Percentiles rank a stretch among this genome's conserved stretches.
Evolutionary conservation across 1,140 invertebrate species (phyloP).

Genomic region (Nomia melanderi): DNA sequence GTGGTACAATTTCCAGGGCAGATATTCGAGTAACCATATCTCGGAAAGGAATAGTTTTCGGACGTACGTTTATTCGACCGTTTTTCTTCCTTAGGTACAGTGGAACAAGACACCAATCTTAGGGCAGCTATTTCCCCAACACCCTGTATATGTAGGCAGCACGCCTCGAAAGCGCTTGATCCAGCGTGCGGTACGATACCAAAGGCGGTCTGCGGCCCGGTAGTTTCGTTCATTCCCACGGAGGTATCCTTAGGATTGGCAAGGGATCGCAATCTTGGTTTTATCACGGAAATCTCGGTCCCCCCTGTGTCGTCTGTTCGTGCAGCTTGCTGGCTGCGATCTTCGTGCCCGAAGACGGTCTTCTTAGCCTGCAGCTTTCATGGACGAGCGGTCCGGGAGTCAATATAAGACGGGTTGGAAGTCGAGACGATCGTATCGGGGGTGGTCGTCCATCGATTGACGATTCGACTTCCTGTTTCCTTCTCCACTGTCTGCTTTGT

Average conservation of each 20-base stretch:
- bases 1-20: too few species aligned
- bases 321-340: constrained; percentile 30
- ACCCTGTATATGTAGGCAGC: background rate
- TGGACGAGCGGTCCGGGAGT: constrained; percentile 30
- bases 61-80: too few species aligned
- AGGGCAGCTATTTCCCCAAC: too few species aligned
- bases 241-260: constrained; percentile 44
- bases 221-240: constrained; percentile 36
- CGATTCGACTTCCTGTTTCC: constrained; percentile 21
- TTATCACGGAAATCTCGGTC: constrained; percentile 62
- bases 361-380: constrained; percentile 40
- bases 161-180: constrained; percentile 26
- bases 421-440: constrained; percentile 19
- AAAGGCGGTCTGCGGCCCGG: constrained; percentile 9
- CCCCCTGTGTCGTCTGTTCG: constrained; percentile 22
- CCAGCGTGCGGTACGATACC: constrained; percentile 7
- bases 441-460: constrained; percentile 14
- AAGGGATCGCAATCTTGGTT: constrained; percentile 67
- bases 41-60: too few species aligned
- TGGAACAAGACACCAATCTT: too few species aligned
- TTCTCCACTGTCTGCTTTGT: background rate
- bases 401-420: constrained; percentile 1
- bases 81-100: too few species aligned
- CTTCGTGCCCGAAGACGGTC: constrained; percentile 14
- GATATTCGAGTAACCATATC: too few species aligned